Conservation (phyloP, 1,140 invertebrate species). For the Argopecten irradians region DNA sequence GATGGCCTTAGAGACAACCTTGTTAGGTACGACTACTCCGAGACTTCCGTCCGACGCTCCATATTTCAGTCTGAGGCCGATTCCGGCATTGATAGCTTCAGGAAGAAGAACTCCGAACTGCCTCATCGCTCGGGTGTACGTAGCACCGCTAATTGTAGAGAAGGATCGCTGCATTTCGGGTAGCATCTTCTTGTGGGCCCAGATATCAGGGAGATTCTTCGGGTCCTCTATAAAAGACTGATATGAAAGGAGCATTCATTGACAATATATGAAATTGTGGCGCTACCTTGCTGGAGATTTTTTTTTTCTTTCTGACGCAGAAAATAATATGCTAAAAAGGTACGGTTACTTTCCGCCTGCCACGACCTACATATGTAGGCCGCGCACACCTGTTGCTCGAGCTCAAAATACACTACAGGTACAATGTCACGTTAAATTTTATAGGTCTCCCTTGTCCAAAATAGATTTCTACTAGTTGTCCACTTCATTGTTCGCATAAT, state of each 20-base stretch:
- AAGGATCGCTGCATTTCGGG: slow-evolving; percentile 46
- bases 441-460: not conserved
- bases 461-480: too few species aligned
- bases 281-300: too few species aligned
- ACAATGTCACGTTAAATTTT: not conserved
- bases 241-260: not conserved
- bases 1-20: slow-evolving; percentile 52
- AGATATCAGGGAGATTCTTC: slow-evolving; percentile 60
- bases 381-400: not conserved
- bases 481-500: too few species aligned
- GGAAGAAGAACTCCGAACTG: slow-evolving; percentile 65
- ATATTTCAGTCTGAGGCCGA: slow-evolving; percentile 55
- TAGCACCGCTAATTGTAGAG: slow-evolving; percentile 43
- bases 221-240: slow-evolving; percentile 63
- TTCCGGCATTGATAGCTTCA: slow-evolving; percentile 58
- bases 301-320: too few species aligned
- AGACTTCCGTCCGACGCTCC: slow-evolving; percentile 26
- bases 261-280: not conserved
- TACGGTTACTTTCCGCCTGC: too few species aligned
- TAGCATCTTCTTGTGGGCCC: slow-evolving; percentile 60
- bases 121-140: slow-evolving; percentile 56
- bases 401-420: too few species aligned
- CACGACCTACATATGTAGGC: not conserved
- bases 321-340: too few species aligned
- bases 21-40: slow-evolving; percentile 57